A percentile compares a stretch with the other conserved stretches of the same genome.
phyloP scores from a whole-genome alignment of 2,888 invertebrate genomes.

The Cheiracanthium punctorium region DNA sequence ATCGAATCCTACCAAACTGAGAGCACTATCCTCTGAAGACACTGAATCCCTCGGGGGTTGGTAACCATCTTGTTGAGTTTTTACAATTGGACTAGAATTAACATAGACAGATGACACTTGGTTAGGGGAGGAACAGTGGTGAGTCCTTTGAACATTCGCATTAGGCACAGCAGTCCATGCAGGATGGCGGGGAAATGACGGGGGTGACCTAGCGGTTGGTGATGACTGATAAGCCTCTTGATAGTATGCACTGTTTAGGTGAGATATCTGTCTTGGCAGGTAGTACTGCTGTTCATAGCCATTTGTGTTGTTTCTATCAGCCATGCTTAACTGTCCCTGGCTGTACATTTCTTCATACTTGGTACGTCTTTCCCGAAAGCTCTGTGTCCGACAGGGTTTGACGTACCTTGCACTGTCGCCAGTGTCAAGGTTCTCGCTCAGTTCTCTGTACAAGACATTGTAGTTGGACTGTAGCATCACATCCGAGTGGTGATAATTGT shows the following conservation, averaged over 20 bases:
- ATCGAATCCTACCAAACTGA: constrained; percentile 49
- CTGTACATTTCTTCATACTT: constrained; percentile 48
- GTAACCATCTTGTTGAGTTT: constrained; percentile 59
- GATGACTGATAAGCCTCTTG: constrained; percentile 47
- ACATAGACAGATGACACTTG: constrained; percentile 40
- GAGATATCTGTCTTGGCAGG: constrained; percentile 33
- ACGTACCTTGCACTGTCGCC: constrained; percentile 51
- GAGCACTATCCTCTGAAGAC: constrained; percentile 69
- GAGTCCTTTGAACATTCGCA: constrained; percentile 62
- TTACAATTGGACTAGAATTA: constrained; percentile 67
- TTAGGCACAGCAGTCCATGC: constrained; percentile 67
- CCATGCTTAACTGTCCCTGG: constrained; percentile 6
- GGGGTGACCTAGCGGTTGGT: constrained; percentile 26
- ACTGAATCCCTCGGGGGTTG: constrained; percentile 67
- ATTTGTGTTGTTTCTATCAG: constrained; percentile 24
- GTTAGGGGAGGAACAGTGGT: constrained; percentile 47
- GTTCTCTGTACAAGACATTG: constrained; percentile 77
- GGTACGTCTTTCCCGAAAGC: constrained; percentile 58
- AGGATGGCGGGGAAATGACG: constrained; percentile 64
- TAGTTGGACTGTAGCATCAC: constrained; percentile 73
- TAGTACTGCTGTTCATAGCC: constrained; percentile 49
- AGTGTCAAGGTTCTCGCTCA: constrained; percentile 71
- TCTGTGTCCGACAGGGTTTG: constrained; percentile 63
- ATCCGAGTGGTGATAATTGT: constrained; percentile 69
- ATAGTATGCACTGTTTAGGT: constrained; percentile 61